Evolutionary conservation across 2,888 invertebrate genomes (phyloP).

Genomic region (Drosophila bunnanda): DNA sequence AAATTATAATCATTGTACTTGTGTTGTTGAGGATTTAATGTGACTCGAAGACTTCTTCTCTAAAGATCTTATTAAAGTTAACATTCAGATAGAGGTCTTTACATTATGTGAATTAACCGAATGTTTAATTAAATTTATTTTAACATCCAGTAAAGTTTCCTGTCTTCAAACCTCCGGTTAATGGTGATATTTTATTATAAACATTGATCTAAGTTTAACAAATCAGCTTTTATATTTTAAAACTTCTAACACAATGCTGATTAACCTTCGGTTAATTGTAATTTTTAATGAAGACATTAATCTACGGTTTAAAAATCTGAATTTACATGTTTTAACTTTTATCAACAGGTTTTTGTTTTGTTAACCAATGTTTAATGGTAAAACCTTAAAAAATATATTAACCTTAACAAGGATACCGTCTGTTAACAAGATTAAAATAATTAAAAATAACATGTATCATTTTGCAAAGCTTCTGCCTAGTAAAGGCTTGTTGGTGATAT

Average conservation of each 20-base stretch:
- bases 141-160: not conserved
- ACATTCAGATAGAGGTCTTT: not conserved
- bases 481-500: no score
- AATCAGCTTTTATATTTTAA: not conserved
- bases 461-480: no score
- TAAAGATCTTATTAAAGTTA: fast-evolving
- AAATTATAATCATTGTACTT: not conserved
- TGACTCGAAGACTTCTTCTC: no score
- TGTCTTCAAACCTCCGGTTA: not conserved
- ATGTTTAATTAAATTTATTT: not conserved
- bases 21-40: not conserved
- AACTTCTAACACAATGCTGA: not conserved
- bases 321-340: no score
- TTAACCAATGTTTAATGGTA: no score
- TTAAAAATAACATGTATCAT: no score
- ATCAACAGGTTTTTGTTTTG: no score
- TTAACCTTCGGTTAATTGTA: not conserved
- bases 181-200: not conserved
- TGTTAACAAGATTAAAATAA: no score
- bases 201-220: not conserved
- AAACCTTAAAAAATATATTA: not conserved
- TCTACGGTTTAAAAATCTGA: no score
- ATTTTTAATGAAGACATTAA: not conserved
- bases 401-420: no score
- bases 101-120: not conserved